Evolutionary conservation across 2,797 vertebrate species (phyloP).

Genomic region (Danio jaintianensis): DNA sequence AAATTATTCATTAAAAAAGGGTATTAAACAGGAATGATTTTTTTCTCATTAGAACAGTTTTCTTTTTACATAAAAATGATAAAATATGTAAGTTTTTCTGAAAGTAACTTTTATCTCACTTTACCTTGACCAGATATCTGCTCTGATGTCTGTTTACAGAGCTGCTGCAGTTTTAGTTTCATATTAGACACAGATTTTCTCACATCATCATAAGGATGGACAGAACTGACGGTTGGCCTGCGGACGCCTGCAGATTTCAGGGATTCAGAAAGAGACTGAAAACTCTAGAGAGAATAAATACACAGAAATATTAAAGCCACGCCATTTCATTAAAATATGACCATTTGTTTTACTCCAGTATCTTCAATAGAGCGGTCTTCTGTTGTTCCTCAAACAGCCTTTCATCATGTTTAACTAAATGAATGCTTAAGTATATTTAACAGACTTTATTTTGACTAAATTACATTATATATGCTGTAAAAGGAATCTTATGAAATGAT

Average conservation of each 20-base stretch:
- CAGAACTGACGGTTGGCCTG: slow-evolving; percentile 20
- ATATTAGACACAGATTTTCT: slow-evolving; percentile 39
- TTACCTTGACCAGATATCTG: slow-evolving; percentile 41
- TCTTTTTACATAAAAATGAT: background rate
- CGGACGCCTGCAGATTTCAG: background rate
- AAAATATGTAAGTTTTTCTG: background rate
- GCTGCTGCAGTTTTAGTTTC: slow-evolving; percentile 28
- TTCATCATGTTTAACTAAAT: no score
- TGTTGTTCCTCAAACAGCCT: no score
- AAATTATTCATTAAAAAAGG: no score
- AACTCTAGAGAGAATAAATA: slow-evolving; percentile 7
- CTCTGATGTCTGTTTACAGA: slow-evolving; percentile 38
- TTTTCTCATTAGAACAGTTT: no score
- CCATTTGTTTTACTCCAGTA: no score
- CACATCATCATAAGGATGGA: slow-evolving; percentile 38
- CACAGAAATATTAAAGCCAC: background rate
- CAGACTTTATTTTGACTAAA: no score
- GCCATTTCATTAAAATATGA: no score
- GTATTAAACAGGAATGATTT: no score
- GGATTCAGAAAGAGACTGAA: slow-evolving; percentile 19
- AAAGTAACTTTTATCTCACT: background rate
- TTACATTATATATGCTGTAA: no score
- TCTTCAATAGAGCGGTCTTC: no score
- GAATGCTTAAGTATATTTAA: no score
- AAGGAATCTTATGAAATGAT: no score